phyloP scores from a whole-genome alignment of 2,888 invertebrate species.

The Cephus pygmeus region DNA sequence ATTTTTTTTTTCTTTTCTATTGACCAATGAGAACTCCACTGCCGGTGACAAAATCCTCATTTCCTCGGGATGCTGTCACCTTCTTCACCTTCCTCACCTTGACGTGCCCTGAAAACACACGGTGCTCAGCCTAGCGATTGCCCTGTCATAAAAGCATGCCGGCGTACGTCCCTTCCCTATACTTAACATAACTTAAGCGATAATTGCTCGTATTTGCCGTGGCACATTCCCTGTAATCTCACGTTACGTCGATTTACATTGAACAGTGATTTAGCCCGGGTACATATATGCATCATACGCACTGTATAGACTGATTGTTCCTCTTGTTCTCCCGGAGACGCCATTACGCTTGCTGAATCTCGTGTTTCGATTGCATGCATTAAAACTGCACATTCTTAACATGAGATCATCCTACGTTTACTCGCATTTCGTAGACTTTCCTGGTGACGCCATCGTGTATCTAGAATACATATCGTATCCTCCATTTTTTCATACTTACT shows the following conservation, averaged over 20 bases:
- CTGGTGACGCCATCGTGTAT: too few species aligned
- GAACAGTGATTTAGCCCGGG: not conserved
- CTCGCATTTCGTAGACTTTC: too few species aligned
- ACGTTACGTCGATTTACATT: conserved; percentile 6
- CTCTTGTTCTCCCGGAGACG: too few species aligned
- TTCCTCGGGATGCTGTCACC: conserved; percentile 32
- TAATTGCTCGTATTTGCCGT: conserved; percentile 42
- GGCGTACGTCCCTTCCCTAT: conserved; percentile 44
- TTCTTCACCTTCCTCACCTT: conserved; percentile 50
- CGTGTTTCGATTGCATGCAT: too few species aligned
- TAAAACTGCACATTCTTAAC: too few species aligned
- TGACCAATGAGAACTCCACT: not conserved
- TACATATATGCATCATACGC: not conserved
- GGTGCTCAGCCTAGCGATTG: conserved; percentile 28
- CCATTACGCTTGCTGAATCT: too few species aligned
- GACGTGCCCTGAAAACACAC: conserved; percentile 38
- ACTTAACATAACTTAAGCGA: conserved; percentile 52
- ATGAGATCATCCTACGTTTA: too few species aligned
- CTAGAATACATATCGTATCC: too few species aligned
- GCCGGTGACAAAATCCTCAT: conserved; percentile 8
- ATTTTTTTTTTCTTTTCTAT: too few species aligned
- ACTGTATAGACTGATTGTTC: too few species aligned
- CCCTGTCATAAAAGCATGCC: conserved; percentile 49
- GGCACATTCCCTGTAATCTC: conserved; percentile 15
- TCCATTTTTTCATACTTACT: too few species aligned